Conservation (phyloP, 2,113 vertebrate genomes). For the Salvator merianae region DNA sequence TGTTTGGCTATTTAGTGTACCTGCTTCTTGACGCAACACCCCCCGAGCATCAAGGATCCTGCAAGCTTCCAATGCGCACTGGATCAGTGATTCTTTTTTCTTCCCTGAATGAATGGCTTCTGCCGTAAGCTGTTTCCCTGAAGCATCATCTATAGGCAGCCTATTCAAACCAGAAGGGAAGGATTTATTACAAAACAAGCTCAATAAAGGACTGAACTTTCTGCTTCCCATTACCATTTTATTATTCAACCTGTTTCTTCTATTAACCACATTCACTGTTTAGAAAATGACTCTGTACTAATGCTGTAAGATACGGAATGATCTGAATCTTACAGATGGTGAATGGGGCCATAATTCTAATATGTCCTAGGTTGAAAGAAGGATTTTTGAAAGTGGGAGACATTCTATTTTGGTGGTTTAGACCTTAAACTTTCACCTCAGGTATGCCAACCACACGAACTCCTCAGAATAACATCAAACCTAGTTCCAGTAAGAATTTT, state of each 20-base stretch:
- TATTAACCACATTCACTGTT: not conserved
- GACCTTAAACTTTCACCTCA: not conserved
- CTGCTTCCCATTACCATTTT: not conserved
- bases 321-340: not conserved
- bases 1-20: conserved; percentile 63
- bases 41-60: conserved; percentile 93
- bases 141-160: conserved; percentile 91
- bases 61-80: conserved; percentile 93
- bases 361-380: not conserved
- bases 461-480: too few species aligned
- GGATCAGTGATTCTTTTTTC: conserved; percentile 92
- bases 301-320: not conserved
- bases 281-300: not conserved
- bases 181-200: conserved; percentile 25
- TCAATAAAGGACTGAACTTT: not conserved
- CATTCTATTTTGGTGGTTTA: not conserved
- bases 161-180: conserved; percentile 70
- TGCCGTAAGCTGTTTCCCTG: conserved; percentile 90
- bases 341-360: not conserved
- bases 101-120: conserved; percentile 91
- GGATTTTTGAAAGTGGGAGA: not conserved
- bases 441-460: not conserved
- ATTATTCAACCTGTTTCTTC: not conserved
- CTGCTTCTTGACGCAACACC: conserved; percentile 94
- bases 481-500: not conserved